Base-by-base conservation (phyloP, 2,113 vertebrate genomes). In the Stigmatopora nigra region DNA sequence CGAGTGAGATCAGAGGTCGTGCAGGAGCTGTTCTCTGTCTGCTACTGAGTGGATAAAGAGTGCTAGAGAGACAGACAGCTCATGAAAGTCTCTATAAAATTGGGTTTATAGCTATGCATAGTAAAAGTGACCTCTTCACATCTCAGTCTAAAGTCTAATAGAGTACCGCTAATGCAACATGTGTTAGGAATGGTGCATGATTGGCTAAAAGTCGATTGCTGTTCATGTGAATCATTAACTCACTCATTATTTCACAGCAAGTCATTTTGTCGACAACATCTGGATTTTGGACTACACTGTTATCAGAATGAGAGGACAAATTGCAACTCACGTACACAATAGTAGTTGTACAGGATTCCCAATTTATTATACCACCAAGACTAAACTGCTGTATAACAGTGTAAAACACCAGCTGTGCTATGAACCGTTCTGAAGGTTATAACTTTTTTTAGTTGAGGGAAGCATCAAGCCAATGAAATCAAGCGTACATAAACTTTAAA, bases 61-160 rank as follows among this genome's bases (percentile, higher is more conserved):
- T 84, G 87, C 76, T 70, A 73, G 69, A 78, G 64, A 65, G 60
- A 78, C 49, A 56, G 60, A 62, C 71, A 71, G 61, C 76, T 83
- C 77, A 67, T 87, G 73, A 86, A 87, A 83, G 81, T 75, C 68
- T 13, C 76, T 74, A 85, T 87, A 82, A 87, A 87, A 75, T 51
- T 57, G 64, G 61, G 56, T 85, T 89, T 84, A 86, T 59, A 67
- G 72, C 78, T 85, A 75, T 78, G 69, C 75, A 73, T 76, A 67
- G 61, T 78, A 74, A 84, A 78, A 78, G 55, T 71, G 70, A 78
- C 71, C 72, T 67, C 64, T 59, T 76, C 55, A 71, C 53, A 62
- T 84, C 72, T 73, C 41, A 36, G 68, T 31, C 65, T 73, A 71
- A 53, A 70, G 41, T 55, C 63, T 48, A 71, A 76, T 72, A 60